Percentiles rank a stretch among this genome's conserved stretches.
Conservation (phyloP, 2,113 vertebrate species). For the Urocolius indicus region DNA sequence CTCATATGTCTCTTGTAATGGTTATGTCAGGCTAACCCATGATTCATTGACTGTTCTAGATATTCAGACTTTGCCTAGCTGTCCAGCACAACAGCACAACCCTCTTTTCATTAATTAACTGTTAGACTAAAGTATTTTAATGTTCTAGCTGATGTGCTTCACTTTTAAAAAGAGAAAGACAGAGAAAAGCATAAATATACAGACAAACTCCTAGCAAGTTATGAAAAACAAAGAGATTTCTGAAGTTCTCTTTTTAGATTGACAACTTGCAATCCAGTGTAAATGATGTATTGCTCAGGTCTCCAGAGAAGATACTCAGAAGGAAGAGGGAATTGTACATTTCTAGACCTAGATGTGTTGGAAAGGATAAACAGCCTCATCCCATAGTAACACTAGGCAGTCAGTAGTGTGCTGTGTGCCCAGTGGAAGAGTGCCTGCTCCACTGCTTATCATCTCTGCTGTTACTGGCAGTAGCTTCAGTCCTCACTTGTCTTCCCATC, state of each 20-base stretch:
- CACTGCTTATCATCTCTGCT: not conserved
- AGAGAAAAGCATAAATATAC: not conserved
- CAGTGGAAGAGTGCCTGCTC: slow-evolving; percentile 19
- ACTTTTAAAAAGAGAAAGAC: not conserved
- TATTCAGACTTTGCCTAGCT: not conserved
- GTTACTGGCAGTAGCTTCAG: not conserved
- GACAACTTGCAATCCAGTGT: not conserved
- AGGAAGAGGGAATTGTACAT: not conserved
- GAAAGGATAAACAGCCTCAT: slow-evolving; percentile 33
- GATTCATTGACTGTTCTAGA: not conserved
- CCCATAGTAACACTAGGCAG: slow-evolving; percentile 22
- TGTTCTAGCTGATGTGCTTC: not conserved
- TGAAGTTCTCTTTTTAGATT: not conserved
- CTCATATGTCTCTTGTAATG: not conserved
- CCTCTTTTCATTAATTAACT: not conserved
- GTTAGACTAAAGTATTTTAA: not conserved
- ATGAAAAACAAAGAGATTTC: not conserved
- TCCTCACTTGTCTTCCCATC: not conserved
- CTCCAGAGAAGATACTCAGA: not conserved
- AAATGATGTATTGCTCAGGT: not conserved
- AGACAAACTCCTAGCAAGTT: not conserved
- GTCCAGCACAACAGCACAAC: not conserved
- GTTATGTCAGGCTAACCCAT: not conserved
- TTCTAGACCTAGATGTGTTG: not conserved
- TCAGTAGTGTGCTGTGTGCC: slow-evolving; percentile 23